Evolutionary conservation across 2,888 invertebrate genomes (phyloP).

Genomic region (Platycheirus albimanus): DNA sequence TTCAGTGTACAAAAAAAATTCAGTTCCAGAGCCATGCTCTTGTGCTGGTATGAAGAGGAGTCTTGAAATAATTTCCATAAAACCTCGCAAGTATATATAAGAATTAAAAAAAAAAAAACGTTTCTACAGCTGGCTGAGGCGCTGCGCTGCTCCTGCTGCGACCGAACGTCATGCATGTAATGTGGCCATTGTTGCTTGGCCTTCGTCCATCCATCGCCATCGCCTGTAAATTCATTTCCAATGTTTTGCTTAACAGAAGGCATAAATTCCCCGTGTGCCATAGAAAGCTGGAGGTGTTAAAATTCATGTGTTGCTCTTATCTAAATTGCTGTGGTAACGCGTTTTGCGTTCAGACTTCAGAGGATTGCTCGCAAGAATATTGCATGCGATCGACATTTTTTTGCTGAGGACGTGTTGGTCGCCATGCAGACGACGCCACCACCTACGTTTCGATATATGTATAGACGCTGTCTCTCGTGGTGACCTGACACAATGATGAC

Average conservation of each 20-base stretch:
- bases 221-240: conserved; percentile 72
- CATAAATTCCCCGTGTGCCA: conserved; percentile 68
- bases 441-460: conserved; percentile 69
- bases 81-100: conserved; percentile 63
- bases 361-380: conserved; percentile 36
- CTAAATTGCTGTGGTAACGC: conserved; percentile 75
- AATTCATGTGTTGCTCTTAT: conserved; percentile 75
- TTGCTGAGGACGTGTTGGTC: conserved; percentile 31
- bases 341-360: conserved; percentile 64
- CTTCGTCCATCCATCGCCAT: conserved; percentile 51
- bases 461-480: background rate
- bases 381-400: conserved; percentile 41
- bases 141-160: background rate
- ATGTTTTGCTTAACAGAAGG: conserved; percentile 74
- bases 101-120: background rate
- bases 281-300: conserved; percentile 75
- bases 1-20: conserved; percentile 33
- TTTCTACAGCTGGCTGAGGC: conserved; percentile 6
- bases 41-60: background rate
- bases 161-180: conserved; percentile 20
- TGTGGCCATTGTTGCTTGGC: conserved; percentile 64
- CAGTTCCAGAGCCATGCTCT: conserved; percentile 1
- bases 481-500: background rate
- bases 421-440: conserved; percentile 45
- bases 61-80: conserved; percentile 59